A percentile compares a stretch with the other conserved stretches of the same genome.
These are phyloP conservation scores for Drosophila subquinaria DNA, from an alignment of 2,888 invertebrate genomes.

Conservation along the genomic window DNA sequence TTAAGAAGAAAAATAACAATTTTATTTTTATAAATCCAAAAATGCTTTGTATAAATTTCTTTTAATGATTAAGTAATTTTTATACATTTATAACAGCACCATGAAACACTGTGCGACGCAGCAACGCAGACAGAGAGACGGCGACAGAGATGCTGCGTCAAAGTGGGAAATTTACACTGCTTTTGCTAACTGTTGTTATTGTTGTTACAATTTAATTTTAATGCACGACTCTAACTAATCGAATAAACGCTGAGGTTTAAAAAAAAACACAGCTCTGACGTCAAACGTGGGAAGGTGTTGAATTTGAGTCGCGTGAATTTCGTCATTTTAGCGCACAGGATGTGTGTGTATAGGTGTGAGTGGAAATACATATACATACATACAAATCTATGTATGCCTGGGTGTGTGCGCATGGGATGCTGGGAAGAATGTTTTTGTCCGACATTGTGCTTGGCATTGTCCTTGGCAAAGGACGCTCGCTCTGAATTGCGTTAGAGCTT, in stretches of 20 bases:
- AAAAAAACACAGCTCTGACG: constrained; percentile 43
- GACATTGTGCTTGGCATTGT: constrained; percentile 66
- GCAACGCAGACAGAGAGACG: constrained; percentile 19
- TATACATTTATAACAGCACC: neutral
- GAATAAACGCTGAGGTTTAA: constrained; percentile 30
- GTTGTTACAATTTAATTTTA: constrained; percentile 35
- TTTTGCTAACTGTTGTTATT: constrained; percentile 35
- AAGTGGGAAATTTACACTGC: constrained; percentile 58
- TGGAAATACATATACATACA: neutral
- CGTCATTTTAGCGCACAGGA: constrained; percentile 22
- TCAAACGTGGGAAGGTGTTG: constrained; percentile 28
- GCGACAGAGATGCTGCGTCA: constrained; percentile 40
- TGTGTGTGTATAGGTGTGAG: neutral
- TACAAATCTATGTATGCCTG: neutral
- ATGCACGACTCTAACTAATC: constrained; percentile 36
- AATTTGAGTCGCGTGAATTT: constrained; percentile 22
- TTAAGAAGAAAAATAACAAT: too few species aligned
- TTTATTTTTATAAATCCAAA: too few species aligned
- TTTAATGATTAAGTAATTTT: too few species aligned
- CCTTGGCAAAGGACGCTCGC: constrained; percentile 69
- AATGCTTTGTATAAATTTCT: too few species aligned
- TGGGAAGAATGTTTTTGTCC: constrained; percentile 23
- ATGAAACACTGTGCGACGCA: constrained; percentile 29
- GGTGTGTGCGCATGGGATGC: constrained; percentile 53
- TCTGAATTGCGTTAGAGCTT: constrained; percentile 54